Conservation (phyloP, 2,113 vertebrate genomes). For the Phylloscopus whistleri region DNA sequence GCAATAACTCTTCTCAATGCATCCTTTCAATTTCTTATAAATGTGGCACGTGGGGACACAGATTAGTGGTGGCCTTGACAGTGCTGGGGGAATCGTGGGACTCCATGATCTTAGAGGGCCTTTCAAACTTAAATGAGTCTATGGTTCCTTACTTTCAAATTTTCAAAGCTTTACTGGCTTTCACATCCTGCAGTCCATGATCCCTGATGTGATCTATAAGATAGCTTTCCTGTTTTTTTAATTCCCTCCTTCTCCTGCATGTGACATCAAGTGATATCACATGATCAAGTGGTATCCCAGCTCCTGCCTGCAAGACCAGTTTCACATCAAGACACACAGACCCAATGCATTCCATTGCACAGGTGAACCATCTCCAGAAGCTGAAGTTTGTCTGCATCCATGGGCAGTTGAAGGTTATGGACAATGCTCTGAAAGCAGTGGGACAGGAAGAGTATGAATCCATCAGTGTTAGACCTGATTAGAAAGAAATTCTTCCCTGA, state of each 20-base stretch:
- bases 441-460: background rate
- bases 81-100: background rate
- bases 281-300: background rate
- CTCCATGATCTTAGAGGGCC: background rate
- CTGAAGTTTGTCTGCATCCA: background rate
- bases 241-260: background rate
- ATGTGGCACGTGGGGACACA: background rate
- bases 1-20: background rate
- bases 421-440: background rate
- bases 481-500: background rate
- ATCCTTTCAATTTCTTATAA: background rate
- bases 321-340: background rate
- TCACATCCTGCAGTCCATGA: background rate
- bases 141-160: background rate
- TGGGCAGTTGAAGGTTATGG: background rate
- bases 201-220: background rate
- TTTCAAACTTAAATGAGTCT: background rate
- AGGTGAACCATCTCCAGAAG: background rate
- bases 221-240: accelerated
- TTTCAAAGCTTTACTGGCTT: background rate
- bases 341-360: background rate
- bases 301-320: background rate
- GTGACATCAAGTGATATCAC: too few species aligned
- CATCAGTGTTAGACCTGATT: background rate
- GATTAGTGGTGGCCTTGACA: background rate